Conservation (phyloP, 2,888 invertebrate species). For the Timema cristinae region DNA sequence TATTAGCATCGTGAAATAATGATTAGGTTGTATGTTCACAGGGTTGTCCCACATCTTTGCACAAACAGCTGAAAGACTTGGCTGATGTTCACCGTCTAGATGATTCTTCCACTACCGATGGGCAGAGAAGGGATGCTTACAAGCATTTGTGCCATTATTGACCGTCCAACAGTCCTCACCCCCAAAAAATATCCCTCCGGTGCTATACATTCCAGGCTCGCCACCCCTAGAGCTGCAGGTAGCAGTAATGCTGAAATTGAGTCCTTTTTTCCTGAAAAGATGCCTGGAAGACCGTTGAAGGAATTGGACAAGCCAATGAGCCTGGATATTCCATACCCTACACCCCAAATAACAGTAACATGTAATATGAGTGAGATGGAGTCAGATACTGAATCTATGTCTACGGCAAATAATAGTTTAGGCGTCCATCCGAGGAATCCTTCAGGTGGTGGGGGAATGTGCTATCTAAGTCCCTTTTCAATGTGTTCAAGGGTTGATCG, state of each 20-base stretch:
- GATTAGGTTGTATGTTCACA: too few species aligned
- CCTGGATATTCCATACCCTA: conserved; percentile 57
- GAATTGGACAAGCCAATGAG: conserved; percentile 61
- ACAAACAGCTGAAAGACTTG: too few species aligned
- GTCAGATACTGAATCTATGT: conserved; percentile 66
- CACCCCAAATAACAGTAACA: conserved; percentile 45
- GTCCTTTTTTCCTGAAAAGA: conserved; percentile 45
- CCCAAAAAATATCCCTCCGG: conserved; percentile 49
- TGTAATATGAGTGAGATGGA: conserved; percentile 71
- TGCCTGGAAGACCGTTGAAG: conserved; percentile 51
- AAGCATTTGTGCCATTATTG: conserved; percentile 58
- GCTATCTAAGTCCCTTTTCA: conserved; percentile 73
- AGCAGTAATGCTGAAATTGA: conserved; percentile 44
- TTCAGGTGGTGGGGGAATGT: conserved; percentile 52
- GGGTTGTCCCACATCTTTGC: too few species aligned
- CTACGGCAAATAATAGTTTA: conserved; percentile 52
- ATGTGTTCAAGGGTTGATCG: conserved; percentile 68
- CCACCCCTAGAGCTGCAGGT: conserved; percentile 51
- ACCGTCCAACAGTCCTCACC: conserved; percentile 67
- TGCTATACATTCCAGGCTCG: conserved; percentile 47
- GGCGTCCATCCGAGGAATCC: conserved; percentile 48
- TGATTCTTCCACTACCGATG: too few species aligned
- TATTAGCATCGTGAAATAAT: too few species aligned
- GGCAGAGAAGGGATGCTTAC: too few species aligned
- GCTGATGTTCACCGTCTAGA: too few species aligned